A percentile compares a stretch with the other conserved stretches of the same genome.
Conservation (phyloP, 1,140 invertebrate species). For the Sitobion miscanthi region DNA sequence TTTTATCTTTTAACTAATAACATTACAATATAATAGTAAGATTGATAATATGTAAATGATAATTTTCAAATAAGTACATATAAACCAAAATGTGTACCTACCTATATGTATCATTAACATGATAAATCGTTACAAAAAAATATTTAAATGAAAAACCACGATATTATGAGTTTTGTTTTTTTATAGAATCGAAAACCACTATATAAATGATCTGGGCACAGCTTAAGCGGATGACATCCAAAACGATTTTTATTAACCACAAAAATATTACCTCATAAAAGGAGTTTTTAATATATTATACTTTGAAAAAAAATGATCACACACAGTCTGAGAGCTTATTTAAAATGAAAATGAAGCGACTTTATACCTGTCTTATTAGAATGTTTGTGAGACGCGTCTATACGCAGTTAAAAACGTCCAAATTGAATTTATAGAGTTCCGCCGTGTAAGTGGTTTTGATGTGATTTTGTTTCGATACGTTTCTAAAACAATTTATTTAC, state of each 20-base stretch:
- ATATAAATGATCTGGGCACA: background rate
- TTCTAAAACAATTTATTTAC: background rate
- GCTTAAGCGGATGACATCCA: background rate
- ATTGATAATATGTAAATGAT: background rate
- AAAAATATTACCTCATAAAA: background rate
- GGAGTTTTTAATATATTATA: background rate
- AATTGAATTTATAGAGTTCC: background rate
- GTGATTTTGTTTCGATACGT: background rate
- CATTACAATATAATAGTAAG: background rate
- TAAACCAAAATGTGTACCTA: background rate
- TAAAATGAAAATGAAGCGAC: background rate
- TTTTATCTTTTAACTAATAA: background rate
- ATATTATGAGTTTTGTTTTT: background rate
- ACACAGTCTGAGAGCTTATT: background rate
- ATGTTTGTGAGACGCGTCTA: background rate
- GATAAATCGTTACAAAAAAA: no score
- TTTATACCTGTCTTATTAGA: background rate
- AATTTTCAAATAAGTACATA: background rate
- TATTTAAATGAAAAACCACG: background rate
- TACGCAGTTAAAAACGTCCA: background rate
- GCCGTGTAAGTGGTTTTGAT: background rate
- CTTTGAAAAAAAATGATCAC: background rate
- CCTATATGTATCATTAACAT: no score
- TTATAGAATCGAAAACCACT: background rate
- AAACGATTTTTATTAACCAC: background rate